A percentile compares a stretch with the other conserved stretches of the same genome.
Evolutionary conservation across 2,888 invertebrate species (phyloP).

Genomic region (Chrysodeixis includens): DNA sequence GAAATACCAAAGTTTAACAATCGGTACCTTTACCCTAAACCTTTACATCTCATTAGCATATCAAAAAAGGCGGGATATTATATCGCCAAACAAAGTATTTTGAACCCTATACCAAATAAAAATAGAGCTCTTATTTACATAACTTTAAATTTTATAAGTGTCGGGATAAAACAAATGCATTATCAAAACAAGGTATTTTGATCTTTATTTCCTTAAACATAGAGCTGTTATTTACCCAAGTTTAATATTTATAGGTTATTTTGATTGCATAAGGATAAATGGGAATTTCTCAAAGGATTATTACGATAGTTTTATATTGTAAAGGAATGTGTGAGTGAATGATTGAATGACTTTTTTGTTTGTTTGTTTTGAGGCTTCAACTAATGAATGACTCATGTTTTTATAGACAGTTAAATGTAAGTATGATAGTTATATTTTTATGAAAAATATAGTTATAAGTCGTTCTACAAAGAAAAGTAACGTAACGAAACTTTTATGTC

Average conservation of each 20-base stretch:
- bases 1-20: conserved; percentile 23
- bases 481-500: no score
- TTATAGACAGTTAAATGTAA: no score
- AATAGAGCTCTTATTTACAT: conserved; percentile 1
- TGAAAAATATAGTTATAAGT: no score
- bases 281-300: not conserved
- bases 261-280: not conserved
- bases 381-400: not conserved
- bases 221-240: conserved; percentile 2
- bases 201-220: not conserved
- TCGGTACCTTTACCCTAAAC: conserved; percentile 48
- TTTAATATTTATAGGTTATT: not conserved
- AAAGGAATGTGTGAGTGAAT: conserved; percentile 2
- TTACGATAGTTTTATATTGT: not conserved
- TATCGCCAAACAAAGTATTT: not conserved
- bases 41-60: conserved; percentile 62
- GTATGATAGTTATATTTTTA: no score
- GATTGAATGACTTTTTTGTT: not conserved
- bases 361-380: not conserved
- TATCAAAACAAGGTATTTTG: conserved; percentile 8
- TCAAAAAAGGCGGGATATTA: conserved; percentile 40
- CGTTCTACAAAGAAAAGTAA: no score
- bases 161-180: no score
- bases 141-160: not conserved
- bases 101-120: not conserved